Percentiles rank a stretch among this genome's conserved stretches.
Evolutionary conservation across 2,888 invertebrate genomes (phyloP).

Genomic region (Meganola albula): DNA sequence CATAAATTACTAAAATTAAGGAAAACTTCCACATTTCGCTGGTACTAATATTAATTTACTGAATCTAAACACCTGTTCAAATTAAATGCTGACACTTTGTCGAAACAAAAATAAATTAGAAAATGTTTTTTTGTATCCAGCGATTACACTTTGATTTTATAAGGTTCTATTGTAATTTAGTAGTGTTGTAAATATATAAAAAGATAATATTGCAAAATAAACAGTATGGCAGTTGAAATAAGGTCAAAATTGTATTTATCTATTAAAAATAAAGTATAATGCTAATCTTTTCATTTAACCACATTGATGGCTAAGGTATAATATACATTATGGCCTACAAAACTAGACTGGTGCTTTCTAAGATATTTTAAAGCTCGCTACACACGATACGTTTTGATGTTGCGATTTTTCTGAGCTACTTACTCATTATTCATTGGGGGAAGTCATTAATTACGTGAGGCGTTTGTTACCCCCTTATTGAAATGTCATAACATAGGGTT

Average conservation of each 20-base stretch:
- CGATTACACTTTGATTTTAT: neutral
- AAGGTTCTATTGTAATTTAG: neutral
- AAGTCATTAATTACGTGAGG: no score
- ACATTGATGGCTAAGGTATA: neutral
- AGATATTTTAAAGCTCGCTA: no score
- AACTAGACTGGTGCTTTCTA: no score
- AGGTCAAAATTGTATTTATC: no score
- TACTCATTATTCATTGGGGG: no score
- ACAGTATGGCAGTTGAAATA: no score
- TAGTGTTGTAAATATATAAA: neutral
- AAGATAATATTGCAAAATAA: neutral
- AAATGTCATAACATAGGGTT: no score
- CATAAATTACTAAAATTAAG: slow-evolving; percentile 55
- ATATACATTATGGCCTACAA: neutral
- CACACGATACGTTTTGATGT: no score
- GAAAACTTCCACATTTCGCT: slow-evolving; percentile 26
- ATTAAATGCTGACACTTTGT: slow-evolving; percentile 26
- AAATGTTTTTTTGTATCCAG: neutral
- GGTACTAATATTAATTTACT: slow-evolving; percentile 29
- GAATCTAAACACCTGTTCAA: slow-evolving; percentile 9
- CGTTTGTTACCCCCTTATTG: no score
- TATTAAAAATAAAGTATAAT: no score
- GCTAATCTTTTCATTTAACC: no score
- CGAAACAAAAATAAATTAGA: slow-evolving; percentile 6
- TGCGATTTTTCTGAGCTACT: no score